A percentile compares a stretch with the other conserved stretches of the same genome.
Conservation (phyloP, 2,888 invertebrate species). For the Prosopocoilus inquinatus region DNA sequence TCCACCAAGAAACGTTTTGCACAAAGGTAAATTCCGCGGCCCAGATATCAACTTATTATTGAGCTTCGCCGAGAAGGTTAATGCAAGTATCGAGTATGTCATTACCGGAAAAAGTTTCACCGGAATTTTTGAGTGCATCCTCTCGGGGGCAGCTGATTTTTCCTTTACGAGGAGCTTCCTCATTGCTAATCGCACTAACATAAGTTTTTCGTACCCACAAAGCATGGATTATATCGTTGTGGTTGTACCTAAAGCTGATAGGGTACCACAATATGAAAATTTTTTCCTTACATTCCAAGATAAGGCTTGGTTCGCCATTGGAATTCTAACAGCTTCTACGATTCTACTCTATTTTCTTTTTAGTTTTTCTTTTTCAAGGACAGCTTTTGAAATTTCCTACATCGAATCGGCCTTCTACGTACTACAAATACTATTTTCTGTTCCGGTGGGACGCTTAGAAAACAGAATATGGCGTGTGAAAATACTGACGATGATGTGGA, state of each 20-base stretch:
- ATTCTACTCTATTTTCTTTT: too few species aligned
- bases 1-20: neutral
- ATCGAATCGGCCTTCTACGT: neutral
- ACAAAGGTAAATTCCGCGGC: neutral
- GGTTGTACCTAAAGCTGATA: neutral
- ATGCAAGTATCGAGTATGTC: neutral
- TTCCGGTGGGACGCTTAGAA: neutral
- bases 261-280: neutral
- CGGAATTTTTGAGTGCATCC: neutral
- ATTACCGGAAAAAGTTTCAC: too few species aligned
- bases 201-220: neutral
- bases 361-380: too few species aligned
- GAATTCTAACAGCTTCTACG: too few species aligned
- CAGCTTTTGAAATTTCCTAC: too few species aligned
- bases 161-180: neutral
- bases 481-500: neutral
- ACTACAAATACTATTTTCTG: neutral
- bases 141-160: neutral
- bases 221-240: neutral
- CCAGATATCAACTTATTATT: neutral
- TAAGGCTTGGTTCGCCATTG: neutral
- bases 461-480: neutral
- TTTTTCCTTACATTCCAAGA: neutral
- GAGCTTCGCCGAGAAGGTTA: neutral
- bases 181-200: neutral